phyloP scores from a whole-genome alignment of 2,888 invertebrate genomes.

The Apantesis nais region DNA sequence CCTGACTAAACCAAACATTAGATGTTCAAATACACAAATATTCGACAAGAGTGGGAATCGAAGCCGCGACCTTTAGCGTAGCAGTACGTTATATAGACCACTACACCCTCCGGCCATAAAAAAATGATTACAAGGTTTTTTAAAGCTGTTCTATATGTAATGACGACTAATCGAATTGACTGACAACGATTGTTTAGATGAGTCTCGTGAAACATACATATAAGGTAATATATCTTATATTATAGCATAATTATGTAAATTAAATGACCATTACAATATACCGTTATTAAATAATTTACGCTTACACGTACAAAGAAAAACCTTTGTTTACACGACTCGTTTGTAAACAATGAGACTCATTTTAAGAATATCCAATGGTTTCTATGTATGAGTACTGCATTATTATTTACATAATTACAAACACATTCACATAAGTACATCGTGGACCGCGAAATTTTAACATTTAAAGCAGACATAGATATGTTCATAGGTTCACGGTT shows the following conservation, averaged over 20 bases:
- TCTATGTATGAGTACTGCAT: background rate
- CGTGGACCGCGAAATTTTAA: too few species aligned
- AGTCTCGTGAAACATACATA: background rate
- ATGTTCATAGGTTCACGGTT: background rate
- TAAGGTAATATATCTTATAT: background rate
- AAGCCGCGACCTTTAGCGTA: too few species aligned
- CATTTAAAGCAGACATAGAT: background rate
- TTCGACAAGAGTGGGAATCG: too few species aligned
- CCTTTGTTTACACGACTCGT: background rate
- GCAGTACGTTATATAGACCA: too few species aligned
- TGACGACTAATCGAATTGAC: background rate
- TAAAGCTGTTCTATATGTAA: background rate
- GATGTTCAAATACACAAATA: too few species aligned
- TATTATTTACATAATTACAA: background rate
- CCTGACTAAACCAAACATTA: too few species aligned
- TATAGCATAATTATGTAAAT: background rate
- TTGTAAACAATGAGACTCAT: constrained; percentile 4
- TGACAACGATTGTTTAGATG: background rate
- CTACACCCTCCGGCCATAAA: too few species aligned
- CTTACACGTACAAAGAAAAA: background rate
- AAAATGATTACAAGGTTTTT: too few species aligned
- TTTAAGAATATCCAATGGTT: background rate
- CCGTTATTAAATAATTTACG: constrained; percentile 2
- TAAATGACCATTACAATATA: background rate
- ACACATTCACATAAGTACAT: background rate